These are phyloP conservation scores for Alloplasta piceator DNA, from an alignment of 2,888 invertebrate genomes.

Conservation along the genomic window DNA sequence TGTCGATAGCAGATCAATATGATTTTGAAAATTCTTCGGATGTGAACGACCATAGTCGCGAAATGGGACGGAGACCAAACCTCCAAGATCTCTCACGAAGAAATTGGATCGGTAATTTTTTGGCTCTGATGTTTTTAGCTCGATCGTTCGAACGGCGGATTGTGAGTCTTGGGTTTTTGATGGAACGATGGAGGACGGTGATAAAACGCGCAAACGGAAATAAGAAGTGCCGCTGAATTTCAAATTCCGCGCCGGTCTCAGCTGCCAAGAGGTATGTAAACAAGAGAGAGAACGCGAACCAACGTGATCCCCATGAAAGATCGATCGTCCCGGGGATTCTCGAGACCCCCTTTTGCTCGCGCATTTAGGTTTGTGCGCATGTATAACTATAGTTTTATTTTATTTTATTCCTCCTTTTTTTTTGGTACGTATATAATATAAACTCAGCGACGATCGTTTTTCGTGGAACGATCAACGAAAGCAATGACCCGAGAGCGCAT, in stretches of 20 bases:
- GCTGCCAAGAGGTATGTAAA: constrained; percentile 78
- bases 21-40: not conserved
- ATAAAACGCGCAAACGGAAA: constrained; percentile 50
- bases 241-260: constrained; percentile 76
- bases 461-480: constrained; percentile 76
- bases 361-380: constrained; percentile 11
- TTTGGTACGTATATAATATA: constrained; percentile 6
- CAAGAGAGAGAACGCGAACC: constrained; percentile 72
- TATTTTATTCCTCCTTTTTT: too few species aligned
- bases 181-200: constrained; percentile 16
- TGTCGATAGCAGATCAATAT: constrained; percentile 3
- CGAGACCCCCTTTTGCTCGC: constrained; percentile 17
- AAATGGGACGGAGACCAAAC: too few species aligned
- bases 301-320: constrained; percentile 79
- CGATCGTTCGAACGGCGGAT: too few species aligned
- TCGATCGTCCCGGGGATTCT: constrained; percentile 67
- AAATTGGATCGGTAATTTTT: too few species aligned
- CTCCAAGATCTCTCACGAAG: too few species aligned
- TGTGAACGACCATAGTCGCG: too few species aligned
- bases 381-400: too few species aligned
- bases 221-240: constrained; percentile 70
- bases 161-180: not conserved
- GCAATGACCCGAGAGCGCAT: constrained; percentile 62
- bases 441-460: constrained; percentile 69
- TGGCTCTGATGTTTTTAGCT: too few species aligned